Base-by-base conservation (phyloP, 2,888 invertebrate genomes). In the Sesia apiformis region DNA sequence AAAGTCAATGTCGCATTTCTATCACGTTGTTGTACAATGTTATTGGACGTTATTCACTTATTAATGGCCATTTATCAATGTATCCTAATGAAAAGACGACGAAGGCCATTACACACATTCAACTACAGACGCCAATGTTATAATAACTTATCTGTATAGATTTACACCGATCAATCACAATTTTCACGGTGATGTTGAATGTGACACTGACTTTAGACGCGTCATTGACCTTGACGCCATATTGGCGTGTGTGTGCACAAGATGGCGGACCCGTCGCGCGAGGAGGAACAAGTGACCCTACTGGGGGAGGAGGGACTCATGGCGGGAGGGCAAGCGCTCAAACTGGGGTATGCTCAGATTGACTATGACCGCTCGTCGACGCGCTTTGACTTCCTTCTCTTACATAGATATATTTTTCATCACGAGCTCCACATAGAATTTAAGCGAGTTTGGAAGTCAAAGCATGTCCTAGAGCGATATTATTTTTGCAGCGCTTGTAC, bases 231-330 rank as follows among this genome's bases (percentile, higher is more conserved):
- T 90, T 91, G 87, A 67, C 82, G 86, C 90, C 84, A 81, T 84
- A 67, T 74, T 76, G 88, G 84, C 83, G 74, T 76, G 67, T 82
- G 76, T 91, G 91, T 91, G 78, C 90, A 93, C 91, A 97, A 97
- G 96, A 97, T 98, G 96, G 97, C 97, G 90, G 98, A 98, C 91
- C 96, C 97, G 82, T 95, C 95, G 85, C 94, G 96, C 78, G 97
- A 98, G 91, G 96, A 98, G 92, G 96, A 98, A 90, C 97, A 97
- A 90, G 96, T 97, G 79, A 97, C 97, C 74, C 94, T 98, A 81
- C 94, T 98, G 83, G 97, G 97, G 87, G 98, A 98, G 91, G 98
- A 98, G 91, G 96, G 95, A 79, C 94, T 97, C 83, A 93, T 95
- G 87, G 96, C 97, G 81, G 96, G 96, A 88, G 97, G 97, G 91